Evolutionary conservation across 2,797 vertebrate species (phyloP).

Genomic region (Syngnathus acus): DNA sequence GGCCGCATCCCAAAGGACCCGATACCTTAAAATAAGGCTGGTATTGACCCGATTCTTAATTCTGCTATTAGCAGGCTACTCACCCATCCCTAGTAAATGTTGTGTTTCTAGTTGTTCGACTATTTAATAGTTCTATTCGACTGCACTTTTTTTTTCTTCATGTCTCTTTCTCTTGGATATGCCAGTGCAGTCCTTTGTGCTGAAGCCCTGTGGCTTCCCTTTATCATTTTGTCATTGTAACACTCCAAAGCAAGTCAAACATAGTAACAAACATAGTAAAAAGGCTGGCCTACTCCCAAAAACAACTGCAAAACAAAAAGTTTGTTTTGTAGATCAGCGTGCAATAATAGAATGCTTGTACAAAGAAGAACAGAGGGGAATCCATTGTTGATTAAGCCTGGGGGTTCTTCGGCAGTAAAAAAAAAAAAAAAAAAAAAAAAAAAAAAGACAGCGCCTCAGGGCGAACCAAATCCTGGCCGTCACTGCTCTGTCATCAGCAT

Average conservation of each 20-base stretch:
- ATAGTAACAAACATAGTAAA: constrained; percentile 10
- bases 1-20: too few relatives aligned
- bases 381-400: constrained; percentile 54
- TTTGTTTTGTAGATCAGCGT: constrained; percentile 2
- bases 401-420: constrained; percentile 59
- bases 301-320: background rate
- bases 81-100: background rate
- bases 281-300: constrained; percentile 1
- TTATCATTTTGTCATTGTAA: constrained; percentile 26
- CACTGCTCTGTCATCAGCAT: constrained; percentile 69
- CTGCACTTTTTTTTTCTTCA: constrained; percentile 7
- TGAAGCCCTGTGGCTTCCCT: constrained; percentile 13
- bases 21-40: too few relatives aligned
- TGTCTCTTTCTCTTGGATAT: constrained; percentile 22
- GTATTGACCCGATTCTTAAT: too few relatives aligned
- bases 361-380: constrained; percentile 49
- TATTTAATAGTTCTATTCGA: constrained; percentile 9
- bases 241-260: constrained; percentile 10
- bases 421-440: constrained; percentile 50
- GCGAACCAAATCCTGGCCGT: constrained; percentile 47
- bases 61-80: too few relatives aligned
- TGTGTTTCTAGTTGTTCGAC: background rate
- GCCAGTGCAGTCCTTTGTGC: constrained; percentile 2
- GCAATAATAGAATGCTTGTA: constrained; percentile 20
- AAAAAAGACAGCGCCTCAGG: constrained; percentile 42